Percentiles rank a stretch among this genome's conserved stretches.
Conservation (phyloP, 2,797 vertebrate species). For the Lagodon rhomboides region DNA sequence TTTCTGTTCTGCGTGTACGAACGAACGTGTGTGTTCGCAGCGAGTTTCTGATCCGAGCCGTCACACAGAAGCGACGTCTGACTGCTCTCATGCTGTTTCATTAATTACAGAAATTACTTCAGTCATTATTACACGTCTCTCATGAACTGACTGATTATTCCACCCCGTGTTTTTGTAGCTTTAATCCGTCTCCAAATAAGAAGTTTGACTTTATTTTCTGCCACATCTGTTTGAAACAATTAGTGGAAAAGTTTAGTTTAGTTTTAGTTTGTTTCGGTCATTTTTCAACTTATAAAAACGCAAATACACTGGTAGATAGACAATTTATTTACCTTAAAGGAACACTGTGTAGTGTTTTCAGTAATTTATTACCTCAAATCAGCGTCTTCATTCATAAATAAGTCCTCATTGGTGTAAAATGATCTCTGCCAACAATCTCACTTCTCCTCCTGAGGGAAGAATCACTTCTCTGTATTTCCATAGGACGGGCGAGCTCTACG, state of each 20-base stretch:
- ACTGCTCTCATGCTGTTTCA: background rate
- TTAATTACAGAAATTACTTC: background rate
- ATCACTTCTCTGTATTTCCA: too few relatives aligned
- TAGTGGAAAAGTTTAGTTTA: background rate
- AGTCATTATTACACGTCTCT: background rate
- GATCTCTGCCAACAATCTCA: too few relatives aligned
- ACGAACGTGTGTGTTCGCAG: conserved; percentile 11
- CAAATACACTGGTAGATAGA: too few relatives aligned
- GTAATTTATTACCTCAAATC: too few relatives aligned
- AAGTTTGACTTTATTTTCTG: background rate
- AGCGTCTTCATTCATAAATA: too few relatives aligned
- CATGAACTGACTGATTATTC: background rate
- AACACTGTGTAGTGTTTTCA: too few relatives aligned
- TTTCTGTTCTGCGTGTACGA: background rate
- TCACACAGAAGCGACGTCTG: background rate
- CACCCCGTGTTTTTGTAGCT: background rate
- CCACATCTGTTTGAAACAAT: background rate
- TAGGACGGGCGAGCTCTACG: too few relatives aligned
- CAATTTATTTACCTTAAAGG: too few relatives aligned
- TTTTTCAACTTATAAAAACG: too few relatives aligned
- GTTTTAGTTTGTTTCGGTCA: background rate
- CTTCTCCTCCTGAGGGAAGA: too few relatives aligned
- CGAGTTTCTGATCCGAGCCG: background rate
- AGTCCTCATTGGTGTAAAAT: too few relatives aligned
- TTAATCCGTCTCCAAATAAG: background rate